Percentiles rank a stretch among this genome's conserved stretches.
phyloP scores from a whole-genome alignment of 2,113 vertebrate species.

The Lampris megalopsis region DNA sequence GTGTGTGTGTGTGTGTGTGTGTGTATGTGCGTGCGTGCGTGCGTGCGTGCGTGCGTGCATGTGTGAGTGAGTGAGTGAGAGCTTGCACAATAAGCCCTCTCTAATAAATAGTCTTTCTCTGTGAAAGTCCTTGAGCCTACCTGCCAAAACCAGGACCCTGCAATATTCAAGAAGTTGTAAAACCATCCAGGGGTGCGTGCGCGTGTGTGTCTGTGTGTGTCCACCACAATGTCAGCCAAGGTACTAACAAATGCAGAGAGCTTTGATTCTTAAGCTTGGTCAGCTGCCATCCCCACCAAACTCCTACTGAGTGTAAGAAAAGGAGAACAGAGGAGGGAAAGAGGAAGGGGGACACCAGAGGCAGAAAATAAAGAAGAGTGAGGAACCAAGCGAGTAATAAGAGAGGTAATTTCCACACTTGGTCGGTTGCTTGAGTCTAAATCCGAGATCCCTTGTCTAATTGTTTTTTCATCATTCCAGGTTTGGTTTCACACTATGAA shows the following conservation, averaged over 20 bases:
- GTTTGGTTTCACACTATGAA: no score
- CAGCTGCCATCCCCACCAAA: conserved; percentile 67
- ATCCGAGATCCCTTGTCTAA: no score
- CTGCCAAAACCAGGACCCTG: conserved; percentile 74
- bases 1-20: conserved; percentile 19
- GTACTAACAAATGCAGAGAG: conserved; percentile 74
- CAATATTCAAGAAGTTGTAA: conserved; percentile 79
- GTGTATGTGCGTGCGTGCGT: not conserved
- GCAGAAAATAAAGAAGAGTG: not conserved
- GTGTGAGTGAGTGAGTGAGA: conserved; percentile 7
- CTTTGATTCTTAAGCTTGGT: conserved; percentile 80
- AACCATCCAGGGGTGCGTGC: conserved; percentile 69
- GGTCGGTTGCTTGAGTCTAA: no score
- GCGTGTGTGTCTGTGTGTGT: conserved; percentile 45
- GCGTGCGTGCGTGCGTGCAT: conserved; percentile 4
- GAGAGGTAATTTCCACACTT: not conserved
- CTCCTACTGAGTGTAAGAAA: conserved; percentile 45
- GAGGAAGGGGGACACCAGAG: conserved; percentile 2
- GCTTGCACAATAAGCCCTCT: conserved; percentile 31
- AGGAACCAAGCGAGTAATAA: not conserved
- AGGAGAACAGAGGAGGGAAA: conserved; percentile 50
- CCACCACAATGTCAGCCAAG: conserved; percentile 83
- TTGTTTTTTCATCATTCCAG: no score
- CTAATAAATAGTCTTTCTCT: conserved; percentile 76
- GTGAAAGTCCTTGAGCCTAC: conserved; percentile 79